Evolutionary conservation across 2,797 vertebrate genomes (phyloP).

Genomic region (Mergus octosetaceus): DNA sequence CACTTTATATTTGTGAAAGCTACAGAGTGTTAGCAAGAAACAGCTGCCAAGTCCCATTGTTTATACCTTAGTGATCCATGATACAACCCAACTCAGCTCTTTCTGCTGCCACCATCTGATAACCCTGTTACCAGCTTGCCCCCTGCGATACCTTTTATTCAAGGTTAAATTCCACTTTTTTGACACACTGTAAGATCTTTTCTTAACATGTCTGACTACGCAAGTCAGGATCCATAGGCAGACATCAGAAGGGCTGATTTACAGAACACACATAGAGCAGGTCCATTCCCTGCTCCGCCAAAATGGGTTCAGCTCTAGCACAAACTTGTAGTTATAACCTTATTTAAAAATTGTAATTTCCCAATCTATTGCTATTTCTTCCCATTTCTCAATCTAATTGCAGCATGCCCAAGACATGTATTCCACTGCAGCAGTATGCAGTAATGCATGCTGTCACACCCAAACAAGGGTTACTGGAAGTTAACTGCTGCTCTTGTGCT

Average conservation of each 20-base stretch:
- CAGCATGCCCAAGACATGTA: background rate
- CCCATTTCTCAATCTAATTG: background rate
- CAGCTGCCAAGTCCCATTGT: background rate
- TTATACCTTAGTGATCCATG: background rate
- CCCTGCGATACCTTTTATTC: rapidly evolving
- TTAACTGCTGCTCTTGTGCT: background rate
- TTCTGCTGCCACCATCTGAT: background rate
- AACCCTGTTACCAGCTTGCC: background rate
- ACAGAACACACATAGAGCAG: background rate
- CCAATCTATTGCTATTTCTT: background rate
- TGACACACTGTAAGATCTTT: background rate
- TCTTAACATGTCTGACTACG: rapidly evolving
- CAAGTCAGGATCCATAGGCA: rapidly evolving
- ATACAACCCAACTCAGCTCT: background rate
- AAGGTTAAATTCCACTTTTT: background rate
- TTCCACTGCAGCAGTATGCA: background rate
- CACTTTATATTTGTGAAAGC: background rate
- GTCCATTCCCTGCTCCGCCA: background rate
- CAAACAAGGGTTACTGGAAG: background rate
- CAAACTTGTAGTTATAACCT: background rate
- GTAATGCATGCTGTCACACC: background rate
- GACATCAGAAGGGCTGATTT: background rate
- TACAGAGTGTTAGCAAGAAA: background rate
- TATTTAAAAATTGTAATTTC: background rate
- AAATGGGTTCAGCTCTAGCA: rapidly evolving